Evolutionary conservation across 2,888 invertebrate genomes (phyloP).

Genomic region (Patella depressa): DNA sequence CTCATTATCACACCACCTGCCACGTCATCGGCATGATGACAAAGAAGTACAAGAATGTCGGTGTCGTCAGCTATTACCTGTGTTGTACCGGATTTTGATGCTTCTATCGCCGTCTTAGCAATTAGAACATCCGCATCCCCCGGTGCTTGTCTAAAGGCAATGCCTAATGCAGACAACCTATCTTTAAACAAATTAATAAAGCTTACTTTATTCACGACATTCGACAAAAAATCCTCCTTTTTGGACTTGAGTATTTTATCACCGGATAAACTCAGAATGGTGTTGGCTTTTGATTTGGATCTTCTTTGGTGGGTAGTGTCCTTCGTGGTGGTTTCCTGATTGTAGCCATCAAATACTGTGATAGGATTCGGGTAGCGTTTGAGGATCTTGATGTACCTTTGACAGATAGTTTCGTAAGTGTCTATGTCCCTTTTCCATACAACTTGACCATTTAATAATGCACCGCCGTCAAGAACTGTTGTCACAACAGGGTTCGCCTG

Average conservation of each 20-base stretch:
- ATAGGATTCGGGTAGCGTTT: conserved; percentile 17
- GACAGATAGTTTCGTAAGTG: conserved; percentile 23
- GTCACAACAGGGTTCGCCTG: background rate
- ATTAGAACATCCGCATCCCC: conserved; percentile 46
- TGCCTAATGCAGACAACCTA: too few relatives aligned
- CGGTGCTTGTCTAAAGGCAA: too few relatives aligned
- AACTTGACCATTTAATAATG: conserved; percentile 24
- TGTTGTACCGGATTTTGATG: conserved; percentile 21
- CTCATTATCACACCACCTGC: conserved; percentile 17
- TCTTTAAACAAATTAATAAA: conserved; percentile 40
- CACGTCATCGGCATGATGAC: conserved; percentile 14
- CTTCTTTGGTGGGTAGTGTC: conserved; percentile 32
- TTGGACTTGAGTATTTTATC: conserved; percentile 36
- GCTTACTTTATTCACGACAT: too few relatives aligned
- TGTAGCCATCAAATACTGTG: conserved; percentile 43
- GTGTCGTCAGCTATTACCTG: conserved; percentile 38
- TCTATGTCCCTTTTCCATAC: conserved; percentile 25
- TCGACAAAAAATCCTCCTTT: conserved; percentile 47
- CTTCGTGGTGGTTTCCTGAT: conserved; percentile 29
- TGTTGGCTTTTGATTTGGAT: conserved; percentile 18
- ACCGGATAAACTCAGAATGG: conserved; percentile 34
- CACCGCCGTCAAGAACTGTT: conserved; percentile 31
- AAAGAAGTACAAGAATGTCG: conserved; percentile 37
- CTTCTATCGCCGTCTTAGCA: conserved; percentile 37
- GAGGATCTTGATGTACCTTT: conserved; percentile 16